Conservation (phyloP, 2,888 invertebrate species). For the Abrostola tripartita region DNA sequence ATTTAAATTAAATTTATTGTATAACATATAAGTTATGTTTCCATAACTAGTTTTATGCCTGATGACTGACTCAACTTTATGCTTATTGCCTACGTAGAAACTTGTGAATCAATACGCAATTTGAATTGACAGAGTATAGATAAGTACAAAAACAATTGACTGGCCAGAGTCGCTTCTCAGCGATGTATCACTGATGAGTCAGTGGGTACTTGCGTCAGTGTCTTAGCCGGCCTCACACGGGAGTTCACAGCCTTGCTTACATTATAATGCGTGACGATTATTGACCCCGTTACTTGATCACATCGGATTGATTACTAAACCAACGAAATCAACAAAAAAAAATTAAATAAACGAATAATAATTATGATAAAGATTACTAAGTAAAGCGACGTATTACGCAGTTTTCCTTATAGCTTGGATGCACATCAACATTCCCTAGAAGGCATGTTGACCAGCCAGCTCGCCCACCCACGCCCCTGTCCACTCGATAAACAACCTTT, state of each 20-base stretch:
- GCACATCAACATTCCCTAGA: slow-evolving; percentile 83
- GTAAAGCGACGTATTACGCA: slow-evolving; percentile 49
- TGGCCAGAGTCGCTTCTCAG: slow-evolving; percentile 61
- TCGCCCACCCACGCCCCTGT: slow-evolving; percentile 75
- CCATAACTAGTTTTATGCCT: slow-evolving; percentile 5
- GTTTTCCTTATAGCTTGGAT: slow-evolving; percentile 74
- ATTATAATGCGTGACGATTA: slow-evolving; percentile 66
- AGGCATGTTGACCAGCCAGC: slow-evolving; percentile 75
- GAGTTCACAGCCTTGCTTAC: slow-evolving; percentile 55
- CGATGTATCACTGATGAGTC: slow-evolving; percentile 77
- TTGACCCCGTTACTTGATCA: slow-evolving; percentile 64
- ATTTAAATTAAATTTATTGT: slow-evolving; percentile 29
- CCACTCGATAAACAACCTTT: slow-evolving; percentile 67
- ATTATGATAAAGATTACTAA: slow-evolving; percentile 27
- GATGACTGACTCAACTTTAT: slow-evolving; percentile 24
- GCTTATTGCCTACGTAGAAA: slow-evolving; percentile 18
- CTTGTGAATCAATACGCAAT: slow-evolving; percentile 30
- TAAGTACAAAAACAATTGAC: slow-evolving; percentile 71
- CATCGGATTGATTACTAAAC: slow-evolving; percentile 39
- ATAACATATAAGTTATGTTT: slow-evolving; percentile 14
- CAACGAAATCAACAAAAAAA: slow-evolving; percentile 18
- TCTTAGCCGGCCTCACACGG: slow-evolving; percentile 64
- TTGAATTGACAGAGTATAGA: slow-evolving; percentile 56
- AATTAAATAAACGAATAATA: slow-evolving; percentile 22
- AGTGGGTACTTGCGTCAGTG: slow-evolving; percentile 68